Base-by-base conservation (phyloP, 2,888 invertebrate genomes). In the Calliscelio sp. region DNA sequence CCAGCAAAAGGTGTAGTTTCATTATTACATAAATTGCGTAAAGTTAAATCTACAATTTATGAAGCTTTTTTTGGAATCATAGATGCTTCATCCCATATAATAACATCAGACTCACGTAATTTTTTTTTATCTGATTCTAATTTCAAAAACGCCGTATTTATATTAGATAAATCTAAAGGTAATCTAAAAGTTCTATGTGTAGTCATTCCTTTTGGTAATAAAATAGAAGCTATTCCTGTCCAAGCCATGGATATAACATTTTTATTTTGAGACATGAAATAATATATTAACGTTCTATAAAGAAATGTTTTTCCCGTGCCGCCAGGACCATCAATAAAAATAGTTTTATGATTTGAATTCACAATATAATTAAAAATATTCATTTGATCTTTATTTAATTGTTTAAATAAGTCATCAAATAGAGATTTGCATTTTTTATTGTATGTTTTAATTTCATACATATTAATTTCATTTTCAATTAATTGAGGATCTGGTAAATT, bases 61-160 rank as follows among this genome's bases (percentile, higher is more conserved):
- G 22, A 35, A 63, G 41, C 16, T 65, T 24, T 65, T 24, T 46
- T 46, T 10, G 44, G 65, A n/a, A 65, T 65, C 65, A 65, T 65
- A 16, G 44, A 63, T 16, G 24, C 53, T 46, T 46, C 46, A 46
- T 18, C 46, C 46, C 46, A 46, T 18, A 18, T 46, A 18, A 61
- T 38, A 18, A 63, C 46, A 38, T 61, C 61, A 61, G n/a, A 18
- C 3, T 63, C 28, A 8, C 63, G 20, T n/a, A 63, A 44, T 63
- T 44, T 63, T 44, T 63, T 49, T 46, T 63, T 41, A 6, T 63
- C 63, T 24, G 53, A 24, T 14, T 53, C 53, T 14, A 24, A 11
- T 25, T 53, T 53, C 2, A 53, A 24, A 25, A 10, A 24, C 24
- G 22, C 3, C 2, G 25, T 53, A 6, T 24, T 14, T 22, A 53